phyloP scores from a whole-genome alignment of 2,888 invertebrate genomes.

The Hyalella azteca region DNA sequence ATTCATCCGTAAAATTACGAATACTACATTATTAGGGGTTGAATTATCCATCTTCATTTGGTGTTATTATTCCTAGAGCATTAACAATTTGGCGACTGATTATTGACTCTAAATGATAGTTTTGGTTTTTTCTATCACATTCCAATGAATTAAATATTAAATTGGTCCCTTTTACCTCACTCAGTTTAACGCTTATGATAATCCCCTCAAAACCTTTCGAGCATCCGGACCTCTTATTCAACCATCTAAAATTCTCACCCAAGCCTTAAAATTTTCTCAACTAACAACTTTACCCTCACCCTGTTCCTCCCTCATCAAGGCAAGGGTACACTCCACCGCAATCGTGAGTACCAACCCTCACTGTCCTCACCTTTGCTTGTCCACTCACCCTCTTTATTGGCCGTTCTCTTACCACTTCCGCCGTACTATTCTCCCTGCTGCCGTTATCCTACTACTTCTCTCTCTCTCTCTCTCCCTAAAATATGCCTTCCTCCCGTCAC shows the following conservation, averaged over 20 bases:
- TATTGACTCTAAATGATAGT: no score
- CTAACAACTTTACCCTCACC: constrained; percentile 24
- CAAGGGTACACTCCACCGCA: constrained; percentile 1
- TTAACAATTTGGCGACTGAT: no score
- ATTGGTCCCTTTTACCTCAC: no score
- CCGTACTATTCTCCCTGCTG: background rate
- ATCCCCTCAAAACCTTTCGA: no score
- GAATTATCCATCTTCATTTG: no score
- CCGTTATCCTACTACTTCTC: background rate
- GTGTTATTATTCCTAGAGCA: no score
- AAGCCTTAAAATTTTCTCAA: background rate
- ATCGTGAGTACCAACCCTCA: constrained; percentile 27
- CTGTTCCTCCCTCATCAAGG: constrained; percentile 24
- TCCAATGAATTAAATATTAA: no score
- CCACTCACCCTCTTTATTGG: background rate
- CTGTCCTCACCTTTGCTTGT: background rate
- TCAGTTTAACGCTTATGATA: no score
- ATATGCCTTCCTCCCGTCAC: background rate
- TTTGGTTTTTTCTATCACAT: no score
- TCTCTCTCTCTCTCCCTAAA: background rate
- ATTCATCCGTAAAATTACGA: no score
- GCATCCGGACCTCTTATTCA: no score
- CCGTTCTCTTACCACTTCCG: background rate
- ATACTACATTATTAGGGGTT: no score
- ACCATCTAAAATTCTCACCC: constrained; percentile 19